Evolutionary conservation across 2,888 invertebrate genomes (phyloP), one percentile per base, ranked within the genome.

Genomic region (Cephus rjabovi): DNA sequence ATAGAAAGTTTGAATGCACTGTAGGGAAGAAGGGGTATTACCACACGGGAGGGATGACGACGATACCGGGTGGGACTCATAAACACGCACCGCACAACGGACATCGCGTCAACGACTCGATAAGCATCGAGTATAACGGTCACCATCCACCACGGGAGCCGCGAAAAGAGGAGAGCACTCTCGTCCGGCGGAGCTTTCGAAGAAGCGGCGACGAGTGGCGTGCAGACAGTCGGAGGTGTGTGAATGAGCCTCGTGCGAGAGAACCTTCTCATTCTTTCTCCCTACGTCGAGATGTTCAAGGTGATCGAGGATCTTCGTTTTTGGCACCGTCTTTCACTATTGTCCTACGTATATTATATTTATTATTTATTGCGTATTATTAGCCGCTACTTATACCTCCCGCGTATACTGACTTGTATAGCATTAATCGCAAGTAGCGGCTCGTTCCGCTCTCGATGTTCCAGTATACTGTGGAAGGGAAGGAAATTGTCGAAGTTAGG

Each of bases 401-500:
- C 37, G 37, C 37, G 37, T 37, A 37, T 37, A 15, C 37, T 15
- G 37, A 37, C 37, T 37, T 34, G 11, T 34, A 12, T 37, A 12
- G 37, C 37, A 15, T 37, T 37, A 15, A 37, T 37, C 12, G 37
- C 37, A 12, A 37, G 15, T 37, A 15, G 12, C 12, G 35, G 12
- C 12, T 37, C 12, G 35, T 12, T 37, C 35, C 12, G 35, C 35
- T 37, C 12, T 37, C 3, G 37, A 37, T 12, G 12, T 15, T 37
- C 12, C 3, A 12, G 11, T 35, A 35, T 35, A 35, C 35, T 1
- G 37, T 37, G 12, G 92, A 92, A 93, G 88, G 93, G 93, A 94
- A 94, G 90, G 94, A 94, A 87, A 94, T 94, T 84, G 93, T 94
- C 81, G 96, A 96, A 37, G 37, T 37, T 15, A 12, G 37, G 4